A percentile compares a stretch with the other conserved stretches of the same genome.
These are phyloP conservation scores for Mellilla xanthometata DNA, from an alignment of 2,888 invertebrate genomes.

Conservation along the genomic window DNA sequence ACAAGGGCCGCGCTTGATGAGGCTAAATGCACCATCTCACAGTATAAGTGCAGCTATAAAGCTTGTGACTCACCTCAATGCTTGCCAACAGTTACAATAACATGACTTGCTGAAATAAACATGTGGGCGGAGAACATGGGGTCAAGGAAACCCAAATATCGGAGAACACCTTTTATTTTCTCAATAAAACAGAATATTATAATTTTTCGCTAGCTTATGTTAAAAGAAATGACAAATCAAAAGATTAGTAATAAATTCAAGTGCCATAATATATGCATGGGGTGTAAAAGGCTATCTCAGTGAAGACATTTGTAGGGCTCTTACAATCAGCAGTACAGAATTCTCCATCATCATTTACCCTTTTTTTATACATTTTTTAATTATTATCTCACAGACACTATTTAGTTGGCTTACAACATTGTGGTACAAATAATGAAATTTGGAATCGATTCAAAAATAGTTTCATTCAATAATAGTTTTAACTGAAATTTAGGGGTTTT, in stretches of 20 bases:
- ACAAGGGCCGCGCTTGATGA: too few species aligned
- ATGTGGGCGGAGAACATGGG: slow-evolving; percentile 43
- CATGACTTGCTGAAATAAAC: slow-evolving; percentile 62
- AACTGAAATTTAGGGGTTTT: slow-evolving; percentile 74
- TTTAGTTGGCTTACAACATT: slow-evolving; percentile 52
- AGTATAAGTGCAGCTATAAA: slow-evolving; percentile 9
- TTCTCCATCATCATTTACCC: slow-evolving; percentile 43
- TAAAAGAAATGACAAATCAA: slow-evolving; percentile 63
- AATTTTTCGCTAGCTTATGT: slow-evolving; percentile 77
- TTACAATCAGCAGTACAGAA: slow-evolving; percentile 38
- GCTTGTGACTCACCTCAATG: slow-evolving; percentile 35
- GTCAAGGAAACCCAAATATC: slow-evolving; percentile 59
- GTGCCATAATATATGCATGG: slow-evolving; percentile 43
- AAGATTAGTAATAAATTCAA: slow-evolving; percentile 62
- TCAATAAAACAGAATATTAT: slow-evolving; percentile 80
- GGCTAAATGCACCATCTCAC: too few species aligned
- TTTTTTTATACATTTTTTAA: slow-evolving; percentile 39
- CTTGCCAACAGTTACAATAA: slow-evolving; percentile 64
- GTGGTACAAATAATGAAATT: slow-evolving; percentile 56
- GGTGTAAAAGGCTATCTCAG: slow-evolving; percentile 30
- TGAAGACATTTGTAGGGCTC: slow-evolving; percentile 14
- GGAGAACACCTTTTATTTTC: slow-evolving; percentile 77
- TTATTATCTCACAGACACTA: slow-evolving; percentile 41
- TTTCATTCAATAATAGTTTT: slow-evolving; percentile 52
- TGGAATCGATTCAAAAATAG: slow-evolving; percentile 69